Base-by-base conservation (phyloP, 2,797 vertebrate genomes). In the Hylomyscus alleni region DNA sequence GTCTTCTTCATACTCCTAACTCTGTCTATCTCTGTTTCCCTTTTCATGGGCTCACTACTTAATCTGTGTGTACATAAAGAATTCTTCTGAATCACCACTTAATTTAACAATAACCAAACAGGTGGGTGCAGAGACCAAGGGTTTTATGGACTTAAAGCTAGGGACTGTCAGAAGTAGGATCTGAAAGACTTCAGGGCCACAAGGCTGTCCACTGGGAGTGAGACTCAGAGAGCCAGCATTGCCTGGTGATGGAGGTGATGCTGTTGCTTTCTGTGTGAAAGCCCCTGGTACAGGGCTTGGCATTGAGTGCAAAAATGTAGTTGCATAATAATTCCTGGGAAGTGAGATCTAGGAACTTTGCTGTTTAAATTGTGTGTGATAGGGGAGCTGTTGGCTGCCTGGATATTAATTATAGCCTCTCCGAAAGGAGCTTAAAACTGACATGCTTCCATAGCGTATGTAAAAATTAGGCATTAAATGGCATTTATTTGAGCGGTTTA, bases 401-500 rank as follows among this genome's bases (percentile, higher is more conserved):
- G 37, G 90, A 95, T 93, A 93, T 91, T 82, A 92, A 93, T 94
- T 86, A 92, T 20, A 91, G 72, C 69, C 50, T 81, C 87, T 93
- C 90, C 50, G 56, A 92, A 95, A 93, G 90, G 73, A 95, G 40
- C 73, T 90, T 97, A 94, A 93, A 94, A 88, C 72, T 11, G 20
- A 75, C 50, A 72, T 69, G 52, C 92, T 95, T 96, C 88, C 20
- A 91, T 86, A 89, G 72, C n/a, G n/a, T 85, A 34, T 78, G 65
- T 90, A 94, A 94, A 94, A 96, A 88, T 88, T 92, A 90, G 90
- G 44, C 77, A 93, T 94, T 88, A 81, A 91, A 67, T 69, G 60
- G 19, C 50, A 90, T 97, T 95, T 94, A 94, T 92, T 80, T 85
- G 89, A 93, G 44, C 58, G 65, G 54, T 76, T 95, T 97, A 52